Percentiles rank a stretch among this genome's conserved stretches.
phyloP scores from a whole-genome alignment of 2,113 vertebrate genomes.

The Chaetodon auriga region DNA sequence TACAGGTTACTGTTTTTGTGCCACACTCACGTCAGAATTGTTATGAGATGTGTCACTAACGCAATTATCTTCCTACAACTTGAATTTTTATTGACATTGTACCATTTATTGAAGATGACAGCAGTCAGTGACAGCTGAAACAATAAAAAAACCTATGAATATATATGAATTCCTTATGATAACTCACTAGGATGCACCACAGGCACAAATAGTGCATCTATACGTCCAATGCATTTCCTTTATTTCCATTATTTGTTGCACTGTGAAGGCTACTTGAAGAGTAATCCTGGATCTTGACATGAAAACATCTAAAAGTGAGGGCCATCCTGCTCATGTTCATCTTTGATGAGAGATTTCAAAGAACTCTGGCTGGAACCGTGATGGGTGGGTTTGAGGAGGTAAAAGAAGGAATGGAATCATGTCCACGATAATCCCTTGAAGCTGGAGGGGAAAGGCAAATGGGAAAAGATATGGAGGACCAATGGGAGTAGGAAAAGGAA shows the following conservation, averaged over 20 bases:
- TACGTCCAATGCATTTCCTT: not conserved
- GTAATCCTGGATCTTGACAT: constrained; percentile 29
- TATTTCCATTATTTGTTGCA: not conserved
- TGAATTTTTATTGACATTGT: not conserved
- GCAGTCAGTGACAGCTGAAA: not conserved
- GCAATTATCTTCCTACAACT: not conserved
- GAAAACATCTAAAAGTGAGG: constrained; percentile 32
- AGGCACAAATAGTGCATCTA: not conserved
- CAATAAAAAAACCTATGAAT: not conserved
- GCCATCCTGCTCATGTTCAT: constrained; percentile 28
- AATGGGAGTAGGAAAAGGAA: constrained; percentile 46
- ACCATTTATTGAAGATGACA: not conserved
- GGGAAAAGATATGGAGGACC: constrained; percentile 35
- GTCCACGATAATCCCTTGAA: constrained; percentile 58
- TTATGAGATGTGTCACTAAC: not conserved
- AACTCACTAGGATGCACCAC: not conserved
- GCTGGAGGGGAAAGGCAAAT: constrained; percentile 34
- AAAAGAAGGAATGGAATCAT: constrained; percentile 49
- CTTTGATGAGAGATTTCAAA: constrained; percentile 55
- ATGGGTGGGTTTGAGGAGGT: constrained; percentile 16
- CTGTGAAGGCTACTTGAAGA: constrained; percentile 17
- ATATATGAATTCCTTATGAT: not conserved
- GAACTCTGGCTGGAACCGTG: constrained; percentile 25
- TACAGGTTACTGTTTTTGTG: not conserved
- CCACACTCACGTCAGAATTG: not conserved